Evolutionary conservation across 2,113 vertebrate genomes (phyloP).

Genomic region (Haemorhous mexicanus): DNA sequence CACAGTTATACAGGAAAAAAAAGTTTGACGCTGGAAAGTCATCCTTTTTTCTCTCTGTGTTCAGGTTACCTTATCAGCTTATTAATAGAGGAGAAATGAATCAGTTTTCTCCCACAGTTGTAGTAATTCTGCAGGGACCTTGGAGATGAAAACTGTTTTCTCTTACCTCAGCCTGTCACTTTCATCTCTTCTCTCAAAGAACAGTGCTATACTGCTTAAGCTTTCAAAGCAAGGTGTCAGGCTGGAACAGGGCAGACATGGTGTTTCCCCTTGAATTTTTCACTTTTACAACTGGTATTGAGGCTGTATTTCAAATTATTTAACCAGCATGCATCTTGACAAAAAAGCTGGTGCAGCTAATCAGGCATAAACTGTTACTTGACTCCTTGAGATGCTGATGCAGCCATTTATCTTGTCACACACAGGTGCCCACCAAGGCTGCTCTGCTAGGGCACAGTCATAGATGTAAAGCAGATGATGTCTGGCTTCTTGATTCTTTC

Average conservation of each 20-base stretch:
- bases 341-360: not conserved
- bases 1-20: not conserved
- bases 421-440: not conserved
- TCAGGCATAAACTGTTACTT: not conserved
- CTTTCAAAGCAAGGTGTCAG: not conserved
- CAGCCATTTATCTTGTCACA: not conserved
- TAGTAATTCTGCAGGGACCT: not conserved
- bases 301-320: not conserved
- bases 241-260: not conserved
- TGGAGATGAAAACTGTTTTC: not conserved
- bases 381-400: not conserved
- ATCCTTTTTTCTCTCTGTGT: not conserved
- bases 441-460: not conserved
- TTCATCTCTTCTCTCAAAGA: not conserved
- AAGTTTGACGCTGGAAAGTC: not conserved
- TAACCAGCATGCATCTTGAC: not conserved
- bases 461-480: not conserved
- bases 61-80: not conserved
- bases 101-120: accelerated
- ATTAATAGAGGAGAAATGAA: not conserved
- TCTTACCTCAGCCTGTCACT: not conserved
- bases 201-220: not conserved
- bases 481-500: not conserved
- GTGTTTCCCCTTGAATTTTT: not conserved
- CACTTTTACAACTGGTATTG: not conserved